Base-by-base conservation (phyloP, 2,888 invertebrate species). In the Brenthis ino region DNA sequence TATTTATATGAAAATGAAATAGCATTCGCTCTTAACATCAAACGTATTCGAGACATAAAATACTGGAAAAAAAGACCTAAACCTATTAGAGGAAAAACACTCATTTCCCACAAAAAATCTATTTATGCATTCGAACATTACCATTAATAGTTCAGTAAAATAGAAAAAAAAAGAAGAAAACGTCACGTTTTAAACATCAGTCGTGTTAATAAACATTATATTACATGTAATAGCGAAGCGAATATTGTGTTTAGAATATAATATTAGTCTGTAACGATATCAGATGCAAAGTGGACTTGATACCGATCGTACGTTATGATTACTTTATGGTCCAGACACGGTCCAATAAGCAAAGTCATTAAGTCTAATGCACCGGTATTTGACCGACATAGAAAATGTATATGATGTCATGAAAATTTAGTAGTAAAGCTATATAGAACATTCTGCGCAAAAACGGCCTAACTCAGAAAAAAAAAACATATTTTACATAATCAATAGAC, bases 291-390 rank as follows among this genome's bases (percentile, higher is more conserved):
- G 11, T 8, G 11, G 37, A 43, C 37, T 43, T 11, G 37, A 43
- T 43, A 11, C 37, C 60, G 60, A 33, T 50, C 28, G 28, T 60
- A 50, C 50, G 37, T 43, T 43, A 43, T 43, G 14, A 50, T 60
- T 60, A 60, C 60, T 50, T 60, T 50, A 48, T 60, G 50, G 60
- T 50, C 60, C 60, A 50, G 60, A 50, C 60, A 50, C 50, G 60
- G 50, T 33, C 60, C 60, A 60, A 60, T 60, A 60, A 60, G 33
- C 33, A 16, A 50, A 5, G n/a, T 50, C 50, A 50, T 60, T 50
- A 60, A 60, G 50, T 50, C 33, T 11, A 43, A 50, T 48, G 28
- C 48, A 58, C 58, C 48, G 58, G 11, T 50, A 43, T 43, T 43
- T 43, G 37, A 43, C 37, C 16, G 50, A 6, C 33, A 60, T 60